phyloP scores from a whole-genome alignment of 2,888 invertebrate genomes.

The Lordiphosa andalusiaca region DNA sequence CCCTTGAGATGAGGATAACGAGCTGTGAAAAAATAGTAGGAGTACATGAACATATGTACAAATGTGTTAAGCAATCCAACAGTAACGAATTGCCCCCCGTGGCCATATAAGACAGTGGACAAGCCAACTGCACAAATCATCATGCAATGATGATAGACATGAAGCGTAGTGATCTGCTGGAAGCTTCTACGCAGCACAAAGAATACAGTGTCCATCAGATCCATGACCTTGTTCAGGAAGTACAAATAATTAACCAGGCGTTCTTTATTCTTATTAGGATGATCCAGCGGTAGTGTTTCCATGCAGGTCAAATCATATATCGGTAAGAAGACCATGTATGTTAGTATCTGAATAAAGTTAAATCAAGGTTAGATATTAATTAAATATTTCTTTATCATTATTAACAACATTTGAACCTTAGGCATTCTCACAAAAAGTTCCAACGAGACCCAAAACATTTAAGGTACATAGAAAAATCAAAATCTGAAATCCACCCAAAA shows the following conservation, averaged over 20 bases:
- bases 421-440: too few relatives aligned
- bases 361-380: too few relatives aligned
- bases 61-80: constrained; percentile 80
- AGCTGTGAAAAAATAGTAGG: constrained; percentile 81
- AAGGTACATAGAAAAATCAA: too few relatives aligned
- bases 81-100: constrained; percentile 81
- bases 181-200: constrained; percentile 94
- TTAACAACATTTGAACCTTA: too few relatives aligned
- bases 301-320: constrained; percentile 28
- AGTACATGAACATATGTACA: constrained; percentile 81
- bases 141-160: constrained; percentile 92
- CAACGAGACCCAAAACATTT: too few relatives aligned
- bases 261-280: constrained; percentile 8
- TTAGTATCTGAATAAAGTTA: background rate
- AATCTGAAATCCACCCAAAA: too few relatives aligned
- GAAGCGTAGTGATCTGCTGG: constrained; percentile 91
- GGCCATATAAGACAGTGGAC: constrained; percentile 87
- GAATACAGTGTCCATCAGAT: constrained; percentile 90
- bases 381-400: too few relatives aligned
- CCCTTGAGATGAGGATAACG: constrained; percentile 80
- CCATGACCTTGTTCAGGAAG: constrained; percentile 84
- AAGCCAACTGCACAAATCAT: constrained; percentile 86
- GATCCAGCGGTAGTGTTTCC: constrained; percentile 1
- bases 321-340: background rate
- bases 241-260: constrained; percentile 43